phyloP scores from a whole-genome alignment of 1,140 invertebrate genomes.

The Hydropsyche tenuis region DNA sequence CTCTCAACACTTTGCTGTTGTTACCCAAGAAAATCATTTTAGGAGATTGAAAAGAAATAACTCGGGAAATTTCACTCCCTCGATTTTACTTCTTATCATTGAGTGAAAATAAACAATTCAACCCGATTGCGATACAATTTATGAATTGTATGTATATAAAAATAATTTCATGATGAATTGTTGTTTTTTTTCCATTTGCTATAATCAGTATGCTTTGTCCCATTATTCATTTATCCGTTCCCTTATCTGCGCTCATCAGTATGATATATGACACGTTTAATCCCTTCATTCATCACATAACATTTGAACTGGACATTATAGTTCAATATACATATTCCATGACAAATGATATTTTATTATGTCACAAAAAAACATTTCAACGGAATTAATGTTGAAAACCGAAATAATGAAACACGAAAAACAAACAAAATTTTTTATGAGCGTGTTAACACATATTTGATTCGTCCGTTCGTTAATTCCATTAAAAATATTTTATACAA shows the following conservation, averaged over 20 bases:
- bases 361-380: neutral
- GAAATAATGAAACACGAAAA: neutral
- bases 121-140: neutral
- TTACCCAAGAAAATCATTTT: slow-evolving; percentile 13
- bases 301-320: slow-evolving; percentile 3
- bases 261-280: slow-evolving; percentile 6
- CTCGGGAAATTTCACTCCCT: slow-evolving; percentile 2
- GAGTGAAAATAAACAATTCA: slow-evolving; percentile 5
- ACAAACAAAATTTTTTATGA: neutral
- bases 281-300: slow-evolving; percentile 12
- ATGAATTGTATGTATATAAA: neutral
- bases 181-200: slow-evolving; percentile 4
- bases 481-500: neutral
- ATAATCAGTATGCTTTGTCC: slow-evolving; percentile 3
- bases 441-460: neutral
- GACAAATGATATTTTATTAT: slow-evolving; percentile 7
- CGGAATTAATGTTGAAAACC: neutral
- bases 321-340: neutral
- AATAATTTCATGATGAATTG: too few relatives aligned
- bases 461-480: neutral
- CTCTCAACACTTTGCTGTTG: slow-evolving; percentile 15
- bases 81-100: neutral
- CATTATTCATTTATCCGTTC: slow-evolving; percentile 11
- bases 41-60: slow-evolving; percentile 23
- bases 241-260: neutral